Evolutionary conservation across 2,888 invertebrate species (phyloP).

Genomic region (Acronicta alni): DNA sequence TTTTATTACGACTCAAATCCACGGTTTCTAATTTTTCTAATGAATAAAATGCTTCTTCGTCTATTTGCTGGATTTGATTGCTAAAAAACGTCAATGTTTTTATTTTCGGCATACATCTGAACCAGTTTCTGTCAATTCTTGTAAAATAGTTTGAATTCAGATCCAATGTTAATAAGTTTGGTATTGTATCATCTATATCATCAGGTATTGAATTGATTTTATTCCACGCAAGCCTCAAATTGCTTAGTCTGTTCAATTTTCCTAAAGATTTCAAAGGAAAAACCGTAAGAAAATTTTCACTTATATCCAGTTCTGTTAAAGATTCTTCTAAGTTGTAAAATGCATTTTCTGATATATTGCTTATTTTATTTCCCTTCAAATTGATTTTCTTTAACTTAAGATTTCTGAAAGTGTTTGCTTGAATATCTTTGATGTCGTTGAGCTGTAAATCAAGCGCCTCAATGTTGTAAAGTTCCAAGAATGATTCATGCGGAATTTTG

Average conservation of each 20-base stretch:
- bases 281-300: slow-evolving; percentile 95
- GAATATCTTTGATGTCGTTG: slow-evolving; percentile 95
- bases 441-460: slow-evolving; percentile 95
- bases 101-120: slow-evolving; percentile 94
- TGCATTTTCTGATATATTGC: slow-evolving; percentile 94
- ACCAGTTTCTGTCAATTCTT: slow-evolving; percentile 93
- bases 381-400: slow-evolving; percentile 94
- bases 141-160: slow-evolving; percentile 96
- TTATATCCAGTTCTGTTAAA: slow-evolving; percentile 94
- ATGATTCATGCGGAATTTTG: slow-evolving; percentile 93
- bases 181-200: slow-evolving; percentile 92
- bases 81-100: slow-evolving; percentile 95
- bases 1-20: slow-evolving; percentile 96
- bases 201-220: slow-evolving; percentile 94
- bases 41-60: slow-evolving; percentile 93
- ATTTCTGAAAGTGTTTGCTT: slow-evolving; percentile 95
- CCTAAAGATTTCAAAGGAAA: slow-evolving; percentile 95
- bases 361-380: slow-evolving; percentile 95
- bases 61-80: slow-evolving; percentile 94
- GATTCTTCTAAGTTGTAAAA: slow-evolving; percentile 93
- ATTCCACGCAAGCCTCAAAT: slow-evolving; percentile 94
- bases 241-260: slow-evolving; percentile 92
- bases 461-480: slow-evolving; percentile 92
- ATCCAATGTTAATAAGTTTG: slow-evolving; percentile 93
- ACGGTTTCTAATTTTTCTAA: slow-evolving; percentile 94